Evolutionary conservation across 2,888 invertebrate genomes (phyloP), one percentile per base, ranked within the genome.

Genomic region (Deilephila elpenor): DNA sequence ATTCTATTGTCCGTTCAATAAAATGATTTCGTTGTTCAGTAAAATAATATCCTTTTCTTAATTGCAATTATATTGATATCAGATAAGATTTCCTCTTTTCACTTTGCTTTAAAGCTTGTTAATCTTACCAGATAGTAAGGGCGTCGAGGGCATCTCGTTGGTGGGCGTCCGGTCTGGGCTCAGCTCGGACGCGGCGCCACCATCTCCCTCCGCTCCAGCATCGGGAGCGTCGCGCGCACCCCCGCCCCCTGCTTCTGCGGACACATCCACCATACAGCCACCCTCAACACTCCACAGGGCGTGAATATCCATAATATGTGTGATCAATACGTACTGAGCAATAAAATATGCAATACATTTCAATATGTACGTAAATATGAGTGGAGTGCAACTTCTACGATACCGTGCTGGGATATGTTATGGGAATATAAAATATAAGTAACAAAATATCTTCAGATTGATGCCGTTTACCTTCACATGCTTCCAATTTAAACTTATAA

Each of bases 141-240:
- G 92, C 92, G 82, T 93, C 91, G 87, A 94, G 83, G 93, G 94
- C 82, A 80, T 89, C 84, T 94, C 94, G 94, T 95, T 95, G 93
- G 94, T 95, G 82, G 95, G 95, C 61, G 95, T 95, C 92, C 92
- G 84, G 84, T 95, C 94, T 81, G 92, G 94, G 89, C 91, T 93
- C 94, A 93, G 92, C 78, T 92, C 93, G 86, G 80, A 88, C 88
- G 84, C 90, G 92, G 78, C 94, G 91, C 89, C 93, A 91, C 91
- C 93, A 93, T 74, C 86, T 83, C 64, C 87, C 83, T 77, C 90
- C 90, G 78, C 90, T 84, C 89, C 92, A 90, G 73, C 89, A 88
- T 70, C 84, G 87, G 79, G 83, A 86, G 84, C 91, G 91, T 84
- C 92, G 92, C 84, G 89, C 91, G 89, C 93, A 93, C 90, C 92